Evolutionary conservation across 2,113 vertebrate genomes (phyloP).

Genomic region (Egretta garzetta): DNA sequence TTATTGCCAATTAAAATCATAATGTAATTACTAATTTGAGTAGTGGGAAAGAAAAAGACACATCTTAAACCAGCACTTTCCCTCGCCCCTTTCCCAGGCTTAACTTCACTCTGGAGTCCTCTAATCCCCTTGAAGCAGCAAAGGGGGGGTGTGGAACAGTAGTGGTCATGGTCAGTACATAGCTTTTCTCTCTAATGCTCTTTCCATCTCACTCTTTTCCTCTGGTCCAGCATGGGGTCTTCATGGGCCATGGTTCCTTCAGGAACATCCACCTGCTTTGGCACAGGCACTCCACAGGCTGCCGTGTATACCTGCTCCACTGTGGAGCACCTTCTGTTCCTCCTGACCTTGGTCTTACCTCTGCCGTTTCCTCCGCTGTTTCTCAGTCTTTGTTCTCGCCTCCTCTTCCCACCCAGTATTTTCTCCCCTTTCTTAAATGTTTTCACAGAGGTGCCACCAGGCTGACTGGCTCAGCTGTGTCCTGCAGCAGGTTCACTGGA

Average conservation of each 20-base stretch:
- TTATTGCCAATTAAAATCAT: neutral
- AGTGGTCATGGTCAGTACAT: neutral
- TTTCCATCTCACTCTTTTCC: neutral
- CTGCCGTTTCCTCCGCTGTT: fast-evolving
- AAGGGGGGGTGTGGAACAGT: fast-evolving
- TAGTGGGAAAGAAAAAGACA: neutral
- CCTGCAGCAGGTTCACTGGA: neutral
- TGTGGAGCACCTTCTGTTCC: neutral
- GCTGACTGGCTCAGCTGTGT: neutral
- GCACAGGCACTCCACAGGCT: neutral
- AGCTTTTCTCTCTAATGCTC: neutral
- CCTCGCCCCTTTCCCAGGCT: neutral
- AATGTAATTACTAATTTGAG: neutral
- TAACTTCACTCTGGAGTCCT: neutral
- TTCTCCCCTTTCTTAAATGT: neutral
- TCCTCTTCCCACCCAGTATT: neutral
- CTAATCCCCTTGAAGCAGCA: fast-evolving
- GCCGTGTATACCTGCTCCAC: neutral
- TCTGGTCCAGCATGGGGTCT: neutral
- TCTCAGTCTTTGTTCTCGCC: neutral
- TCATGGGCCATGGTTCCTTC: neutral
- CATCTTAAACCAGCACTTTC: neutral
- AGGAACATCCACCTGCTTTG: neutral
- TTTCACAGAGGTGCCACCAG: neutral
- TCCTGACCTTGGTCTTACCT: neutral